phyloP scores from a whole-genome alignment of 2,888 invertebrate species.

The Idaea dimidiata region DNA sequence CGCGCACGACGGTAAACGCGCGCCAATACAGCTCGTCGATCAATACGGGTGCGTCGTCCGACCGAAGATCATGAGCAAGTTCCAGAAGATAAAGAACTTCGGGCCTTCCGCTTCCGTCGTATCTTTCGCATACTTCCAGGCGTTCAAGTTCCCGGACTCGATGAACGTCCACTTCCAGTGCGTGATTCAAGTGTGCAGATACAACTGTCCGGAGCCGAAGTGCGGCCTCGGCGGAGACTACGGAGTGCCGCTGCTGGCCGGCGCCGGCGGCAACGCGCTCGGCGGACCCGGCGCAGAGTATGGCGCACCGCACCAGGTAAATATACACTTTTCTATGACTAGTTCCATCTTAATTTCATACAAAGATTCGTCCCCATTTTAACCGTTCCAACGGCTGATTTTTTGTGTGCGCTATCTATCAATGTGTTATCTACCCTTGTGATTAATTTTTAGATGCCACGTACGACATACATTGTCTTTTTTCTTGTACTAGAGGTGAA shows the following conservation, averaged over 20 bases:
- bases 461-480: not conserved
- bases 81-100: slow-evolving; percentile 97
- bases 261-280: slow-evolving; percentile 83
- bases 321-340: not conserved
- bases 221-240: slow-evolving; percentile 87
- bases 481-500: not conserved
- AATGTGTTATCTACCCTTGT: no score
- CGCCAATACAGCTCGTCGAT: slow-evolving; percentile 95
- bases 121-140: slow-evolving; percentile 97
- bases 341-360: no score
- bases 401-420: no score
- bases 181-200: slow-evolving; percentile 96
- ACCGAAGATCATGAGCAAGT: slow-evolving; percentile 96
- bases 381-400: no score
- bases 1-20: slow-evolving; percentile 95
- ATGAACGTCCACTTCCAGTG: slow-evolving; percentile 99
- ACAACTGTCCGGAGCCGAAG: slow-evolving; percentile 95
- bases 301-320: slow-evolving; percentile 66
- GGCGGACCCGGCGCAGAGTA: slow-evolving; percentile 84
- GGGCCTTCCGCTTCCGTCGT: slow-evolving; percentile 96
- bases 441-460: no score
- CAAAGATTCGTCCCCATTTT: no score
- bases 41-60: slow-evolving; percentile 96
- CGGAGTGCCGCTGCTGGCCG: slow-evolving; percentile 83
- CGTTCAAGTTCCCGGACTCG: slow-evolving; percentile 97